A percentile compares a stretch with the other conserved stretches of the same genome.
These are phyloP conservation scores for Aepyceros melampus DNA, from an alignment of 2,113 vertebrate species.

Conservation along the genomic window DNA sequence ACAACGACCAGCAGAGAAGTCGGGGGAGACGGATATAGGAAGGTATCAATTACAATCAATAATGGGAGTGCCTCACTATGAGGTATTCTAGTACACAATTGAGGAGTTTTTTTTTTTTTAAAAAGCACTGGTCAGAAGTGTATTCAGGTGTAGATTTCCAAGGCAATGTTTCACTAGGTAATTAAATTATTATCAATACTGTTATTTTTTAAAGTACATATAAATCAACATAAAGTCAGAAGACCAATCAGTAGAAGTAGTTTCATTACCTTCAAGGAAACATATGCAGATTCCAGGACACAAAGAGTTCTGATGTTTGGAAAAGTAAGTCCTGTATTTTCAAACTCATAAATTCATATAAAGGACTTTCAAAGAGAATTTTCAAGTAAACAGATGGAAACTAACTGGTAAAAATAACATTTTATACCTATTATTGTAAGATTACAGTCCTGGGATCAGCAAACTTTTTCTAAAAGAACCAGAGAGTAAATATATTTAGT, in stretches of 20 bases:
- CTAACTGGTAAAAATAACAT: not conserved
- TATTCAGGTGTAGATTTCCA: not conserved
- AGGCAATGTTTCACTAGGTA: not conserved
- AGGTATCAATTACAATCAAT: not conserved
- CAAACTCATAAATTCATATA: not conserved
- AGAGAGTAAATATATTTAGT: not conserved
- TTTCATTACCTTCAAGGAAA: not conserved
- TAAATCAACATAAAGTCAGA: constrained; percentile 9
- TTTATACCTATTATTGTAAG: not conserved
- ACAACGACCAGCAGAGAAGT: not conserved
- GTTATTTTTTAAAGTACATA: not conserved
- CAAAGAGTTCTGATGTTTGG: not conserved
- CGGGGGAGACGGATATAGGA: rapidly evolving
- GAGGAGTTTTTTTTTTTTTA: not conserved
- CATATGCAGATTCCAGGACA: not conserved
- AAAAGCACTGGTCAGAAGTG: not conserved
- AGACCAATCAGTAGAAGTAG: not conserved
- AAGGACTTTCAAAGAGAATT: not conserved
- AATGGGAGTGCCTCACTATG: not conserved
- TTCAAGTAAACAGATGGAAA: not conserved
- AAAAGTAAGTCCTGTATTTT: not conserved
- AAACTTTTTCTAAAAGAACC: not conserved
- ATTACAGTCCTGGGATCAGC: not conserved
- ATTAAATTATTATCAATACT: not conserved
- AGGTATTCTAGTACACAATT: not conserved